Conservation (phyloP, 1,140 invertebrate species). For the Polypedilum vanderplanki region DNA sequence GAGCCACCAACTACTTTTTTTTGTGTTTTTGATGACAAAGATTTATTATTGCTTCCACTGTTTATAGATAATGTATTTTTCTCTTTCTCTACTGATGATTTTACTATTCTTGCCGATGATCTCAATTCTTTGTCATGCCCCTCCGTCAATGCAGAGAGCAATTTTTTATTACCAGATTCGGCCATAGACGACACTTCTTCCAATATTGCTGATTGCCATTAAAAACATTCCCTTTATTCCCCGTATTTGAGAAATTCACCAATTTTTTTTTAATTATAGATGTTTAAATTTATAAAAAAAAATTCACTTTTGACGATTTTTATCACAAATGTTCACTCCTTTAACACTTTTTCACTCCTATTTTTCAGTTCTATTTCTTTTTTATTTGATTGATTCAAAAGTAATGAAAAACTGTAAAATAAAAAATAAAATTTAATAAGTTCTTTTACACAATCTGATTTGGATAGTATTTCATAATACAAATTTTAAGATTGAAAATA, state of each 20-base stretch:
- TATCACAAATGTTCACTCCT: background rate
- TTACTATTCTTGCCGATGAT: background rate
- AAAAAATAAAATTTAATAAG: no score
- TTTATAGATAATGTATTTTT: background rate
- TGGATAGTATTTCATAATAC: no score
- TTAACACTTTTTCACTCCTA: background rate
- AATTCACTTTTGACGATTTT: background rate
- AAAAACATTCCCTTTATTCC: conserved; percentile 34
- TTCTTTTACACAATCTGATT: no score
- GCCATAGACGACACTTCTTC: conserved; percentile 45
- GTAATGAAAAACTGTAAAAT: no score
- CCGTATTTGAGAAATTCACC: background rate
- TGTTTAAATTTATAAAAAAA: no score
- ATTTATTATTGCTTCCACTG: background rate
- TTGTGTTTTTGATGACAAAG: conserved; percentile 32
- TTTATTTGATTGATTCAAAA: no score
- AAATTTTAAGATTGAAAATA: no score
- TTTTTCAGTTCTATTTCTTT: no score
- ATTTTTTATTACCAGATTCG: conserved; percentile 45
- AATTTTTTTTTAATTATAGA: background rate
- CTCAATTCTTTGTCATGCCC: conserved; percentile 39
- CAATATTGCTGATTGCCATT: conserved; percentile 37
- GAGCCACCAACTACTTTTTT: background rate
- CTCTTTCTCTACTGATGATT: conserved; percentile 31
- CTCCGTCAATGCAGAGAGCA: conserved; percentile 47